Percentiles rank a stretch among this genome's conserved stretches.
Evolutionary conservation across 2,797 vertebrate genomes (phyloP).

Genomic region (Falco cherrug): DNA sequence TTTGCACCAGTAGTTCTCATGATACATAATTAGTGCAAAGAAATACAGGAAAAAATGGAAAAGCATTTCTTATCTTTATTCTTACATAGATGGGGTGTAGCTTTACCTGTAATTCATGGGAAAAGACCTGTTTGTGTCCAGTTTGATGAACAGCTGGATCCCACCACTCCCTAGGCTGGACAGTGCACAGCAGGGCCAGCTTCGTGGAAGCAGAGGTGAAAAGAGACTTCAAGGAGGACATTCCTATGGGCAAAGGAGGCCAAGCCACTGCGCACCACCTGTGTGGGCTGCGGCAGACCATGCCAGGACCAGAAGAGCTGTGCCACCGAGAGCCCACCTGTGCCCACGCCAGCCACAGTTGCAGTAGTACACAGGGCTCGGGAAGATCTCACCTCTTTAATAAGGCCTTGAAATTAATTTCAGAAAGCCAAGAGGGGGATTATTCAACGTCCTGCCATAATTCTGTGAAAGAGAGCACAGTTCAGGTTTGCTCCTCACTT

Average conservation of each 20-base stretch:
- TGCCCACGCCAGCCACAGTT: accelerated
- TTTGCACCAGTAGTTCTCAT: neutral
- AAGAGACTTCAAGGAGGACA: neutral
- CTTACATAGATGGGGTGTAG: neutral
- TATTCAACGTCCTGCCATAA: neutral
- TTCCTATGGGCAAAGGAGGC: neutral
- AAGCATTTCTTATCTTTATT: neutral
- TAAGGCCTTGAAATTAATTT: neutral
- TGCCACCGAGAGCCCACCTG: neutral
- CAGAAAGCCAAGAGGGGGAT: neutral
- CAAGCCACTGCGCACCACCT: accelerated
- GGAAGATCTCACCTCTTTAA: neutral
- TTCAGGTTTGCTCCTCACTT: neutral
- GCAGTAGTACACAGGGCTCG: accelerated
- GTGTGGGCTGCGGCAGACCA: neutral
- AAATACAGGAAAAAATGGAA: neutral
- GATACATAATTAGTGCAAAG: neutral
- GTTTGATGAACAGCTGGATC: neutral
- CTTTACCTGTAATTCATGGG: neutral
- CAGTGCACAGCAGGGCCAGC: neutral
- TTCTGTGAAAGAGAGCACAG: neutral
- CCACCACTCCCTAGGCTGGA: neutral
- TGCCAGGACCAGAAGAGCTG: neutral
- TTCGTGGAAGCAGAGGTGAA: neutral
- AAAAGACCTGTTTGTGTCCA: neutral